Percentiles rank a stretch among this genome's conserved stretches.
Conservation (phyloP, 2,888 invertebrate species). For the Erebia aethiops region DNA sequence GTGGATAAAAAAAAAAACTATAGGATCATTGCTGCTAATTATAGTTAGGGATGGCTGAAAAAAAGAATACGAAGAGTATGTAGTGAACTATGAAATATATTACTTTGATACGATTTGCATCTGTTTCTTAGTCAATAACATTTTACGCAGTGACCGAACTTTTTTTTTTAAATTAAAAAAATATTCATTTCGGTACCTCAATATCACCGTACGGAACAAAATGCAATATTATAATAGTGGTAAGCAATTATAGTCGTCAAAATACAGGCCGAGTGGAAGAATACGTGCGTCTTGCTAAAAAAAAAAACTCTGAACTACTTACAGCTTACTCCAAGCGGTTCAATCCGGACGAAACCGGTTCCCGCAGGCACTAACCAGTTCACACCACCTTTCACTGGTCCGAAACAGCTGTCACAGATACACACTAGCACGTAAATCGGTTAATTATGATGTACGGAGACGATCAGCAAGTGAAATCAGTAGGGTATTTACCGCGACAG, state of each 20-base stretch:
- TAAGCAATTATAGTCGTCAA: slow-evolving; percentile 3
- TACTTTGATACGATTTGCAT: too few relatives aligned
- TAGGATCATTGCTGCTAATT: too few relatives aligned
- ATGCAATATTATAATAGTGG: too few relatives aligned
- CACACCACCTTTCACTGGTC: slow-evolving; percentile 34
- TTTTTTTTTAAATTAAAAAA: background rate
- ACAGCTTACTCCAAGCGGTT: slow-evolving; percentile 57
- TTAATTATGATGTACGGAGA: slow-evolving; percentile 23
- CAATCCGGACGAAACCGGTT: slow-evolving; percentile 61
- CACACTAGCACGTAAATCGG: slow-evolving; percentile 36
- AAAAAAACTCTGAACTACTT: slow-evolving; percentile 54
- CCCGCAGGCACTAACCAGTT: slow-evolving; percentile 26
- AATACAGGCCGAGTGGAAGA: slow-evolving; percentile 22
- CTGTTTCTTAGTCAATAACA: background rate
- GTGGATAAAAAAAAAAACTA: too few relatives aligned
- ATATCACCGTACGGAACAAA: too few relatives aligned
- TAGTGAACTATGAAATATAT: too few relatives aligned
- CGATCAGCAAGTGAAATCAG: slow-evolving; percentile 25
- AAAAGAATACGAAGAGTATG: too few relatives aligned
- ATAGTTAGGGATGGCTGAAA: too few relatives aligned
- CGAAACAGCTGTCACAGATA: slow-evolving; percentile 45
- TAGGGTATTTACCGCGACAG: slow-evolving; percentile 32
- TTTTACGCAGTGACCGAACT: background rate
- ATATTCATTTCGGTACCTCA: too few relatives aligned
- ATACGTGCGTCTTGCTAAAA: slow-evolving; percentile 41